These are phyloP conservation scores for Protonibea diacanthus DNA, from an alignment of 2,797 vertebrate species.

Conservation along the genomic window DNA sequence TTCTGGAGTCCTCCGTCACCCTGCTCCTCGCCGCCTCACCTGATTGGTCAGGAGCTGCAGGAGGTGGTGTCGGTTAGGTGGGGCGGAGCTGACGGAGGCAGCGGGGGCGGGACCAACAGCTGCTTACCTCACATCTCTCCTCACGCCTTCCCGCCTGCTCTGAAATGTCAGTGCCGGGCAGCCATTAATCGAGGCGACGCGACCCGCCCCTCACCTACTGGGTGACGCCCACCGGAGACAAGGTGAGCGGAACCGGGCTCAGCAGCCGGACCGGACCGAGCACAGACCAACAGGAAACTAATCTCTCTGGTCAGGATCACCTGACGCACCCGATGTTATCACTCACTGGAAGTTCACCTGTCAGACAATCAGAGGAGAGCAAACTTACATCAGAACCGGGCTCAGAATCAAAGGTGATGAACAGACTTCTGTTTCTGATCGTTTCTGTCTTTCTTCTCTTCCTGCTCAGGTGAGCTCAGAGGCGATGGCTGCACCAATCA, in stretches of 20 bases:
- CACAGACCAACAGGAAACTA: too few species aligned
- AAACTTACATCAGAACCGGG: too few species aligned
- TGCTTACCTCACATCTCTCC: slow-evolving; percentile 86
- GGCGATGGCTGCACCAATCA: slow-evolving; percentile 63
- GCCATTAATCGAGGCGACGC: too few species aligned
- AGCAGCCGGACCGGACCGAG: too few species aligned
- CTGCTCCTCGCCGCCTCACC: slow-evolving; percentile 82
- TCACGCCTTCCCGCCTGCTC: slow-evolving; percentile 74
- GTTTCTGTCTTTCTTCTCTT: not conserved
- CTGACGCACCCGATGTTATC: too few species aligned
- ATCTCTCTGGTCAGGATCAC: too few species aligned
- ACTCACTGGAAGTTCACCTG: too few species aligned
- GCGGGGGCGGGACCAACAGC: slow-evolving; percentile 66
- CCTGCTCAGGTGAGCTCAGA: slow-evolving; percentile 80
- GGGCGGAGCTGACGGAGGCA: slow-evolving; percentile 42
- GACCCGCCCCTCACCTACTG: slow-evolving; percentile 88
- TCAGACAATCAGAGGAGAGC: too few species aligned
- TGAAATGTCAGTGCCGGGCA: slow-evolving; percentile 83
- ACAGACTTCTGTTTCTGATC: not conserved
- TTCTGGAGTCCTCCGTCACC: slow-evolving; percentile 84
- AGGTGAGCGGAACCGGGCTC: slow-evolving; percentile 62
- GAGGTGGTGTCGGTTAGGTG: slow-evolving; percentile 79
- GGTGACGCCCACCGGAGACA: slow-evolving; percentile 88
- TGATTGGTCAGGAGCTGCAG: slow-evolving; percentile 81
- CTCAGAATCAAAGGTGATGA: too few species aligned